phyloP scores from a whole-genome alignment of 1,140 invertebrate species.

The Brachionus manjavacas region DNA sequence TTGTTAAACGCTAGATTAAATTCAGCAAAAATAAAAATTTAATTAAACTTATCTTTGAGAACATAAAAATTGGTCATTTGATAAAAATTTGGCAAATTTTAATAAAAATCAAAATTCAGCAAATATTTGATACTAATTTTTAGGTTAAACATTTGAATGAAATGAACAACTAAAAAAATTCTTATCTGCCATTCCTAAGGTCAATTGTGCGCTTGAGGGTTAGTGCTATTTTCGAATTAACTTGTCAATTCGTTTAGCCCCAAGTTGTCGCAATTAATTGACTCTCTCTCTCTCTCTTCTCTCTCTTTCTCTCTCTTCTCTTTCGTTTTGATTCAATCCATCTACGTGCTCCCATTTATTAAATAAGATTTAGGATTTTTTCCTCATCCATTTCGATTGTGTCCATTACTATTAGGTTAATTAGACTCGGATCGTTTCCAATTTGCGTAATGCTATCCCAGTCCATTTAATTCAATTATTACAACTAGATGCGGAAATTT shows the following conservation, averaged over 20 bases:
- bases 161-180: neutral
- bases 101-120: neutral
- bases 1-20: neutral
- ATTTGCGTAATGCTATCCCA: neutral
- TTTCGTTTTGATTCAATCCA: neutral
- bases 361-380: neutral
- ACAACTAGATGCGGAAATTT: neutral
- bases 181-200: neutral
- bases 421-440: neutral
- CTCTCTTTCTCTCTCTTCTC: neutral
- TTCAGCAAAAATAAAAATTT: neutral
- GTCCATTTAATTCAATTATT: neutral
- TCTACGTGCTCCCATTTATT: neutral
- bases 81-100: neutral
- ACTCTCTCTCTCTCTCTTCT: neutral
- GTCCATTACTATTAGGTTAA: neutral
- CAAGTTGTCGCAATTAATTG: neutral
- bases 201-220: neutral
- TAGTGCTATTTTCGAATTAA: neutral
- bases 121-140: neutral
- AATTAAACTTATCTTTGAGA: slow-evolving; percentile 6
- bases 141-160: neutral
- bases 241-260: neutral
- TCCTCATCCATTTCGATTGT: neutral
- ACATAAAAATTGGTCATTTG: neutral